Conservation (phyloP, 2,797 vertebrate genomes). For the Tangara arthus region DNA sequence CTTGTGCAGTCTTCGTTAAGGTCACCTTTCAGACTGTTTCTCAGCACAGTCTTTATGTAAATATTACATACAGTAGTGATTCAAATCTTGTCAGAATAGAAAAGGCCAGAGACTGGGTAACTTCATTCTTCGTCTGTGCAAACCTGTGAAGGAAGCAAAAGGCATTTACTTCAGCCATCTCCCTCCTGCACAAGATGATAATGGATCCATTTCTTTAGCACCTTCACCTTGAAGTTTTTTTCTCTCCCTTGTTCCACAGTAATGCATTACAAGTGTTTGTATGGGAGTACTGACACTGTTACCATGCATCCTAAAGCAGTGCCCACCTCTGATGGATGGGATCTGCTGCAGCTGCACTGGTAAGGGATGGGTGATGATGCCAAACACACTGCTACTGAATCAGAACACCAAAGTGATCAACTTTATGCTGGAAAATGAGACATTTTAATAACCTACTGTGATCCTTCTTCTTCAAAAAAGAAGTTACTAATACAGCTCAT, state of each 20-base stretch:
- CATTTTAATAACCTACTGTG: background rate
- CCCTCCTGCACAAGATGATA: background rate
- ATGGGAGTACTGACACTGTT: background rate
- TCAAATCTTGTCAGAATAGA: conserved; percentile 66
- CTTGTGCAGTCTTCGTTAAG: conserved; percentile 73
- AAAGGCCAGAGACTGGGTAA: conserved; percentile 32
- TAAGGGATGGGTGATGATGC: background rate
- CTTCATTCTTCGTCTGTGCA: conserved; percentile 98
- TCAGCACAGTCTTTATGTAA: conserved; percentile 78
- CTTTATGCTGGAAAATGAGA: background rate
- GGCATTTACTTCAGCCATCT: background rate
- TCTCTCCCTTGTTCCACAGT: background rate
- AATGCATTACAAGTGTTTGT: background rate
- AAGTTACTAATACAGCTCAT: background rate
- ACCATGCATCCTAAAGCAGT: background rate
- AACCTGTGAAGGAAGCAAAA: conserved; percentile 78
- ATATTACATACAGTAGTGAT: conserved; percentile 94
- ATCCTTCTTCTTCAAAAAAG: background rate
- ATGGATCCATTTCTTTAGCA: background rate
- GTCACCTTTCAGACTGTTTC: conserved; percentile 37
- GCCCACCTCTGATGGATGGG: background rate
- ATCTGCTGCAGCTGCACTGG: background rate
- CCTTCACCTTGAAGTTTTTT: background rate
- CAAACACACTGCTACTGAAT: background rate
- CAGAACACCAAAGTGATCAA: background rate